phyloP scores from a whole-genome alignment of 64 coral and sea anemone species.

The Stylophora pistillata region DNA sequence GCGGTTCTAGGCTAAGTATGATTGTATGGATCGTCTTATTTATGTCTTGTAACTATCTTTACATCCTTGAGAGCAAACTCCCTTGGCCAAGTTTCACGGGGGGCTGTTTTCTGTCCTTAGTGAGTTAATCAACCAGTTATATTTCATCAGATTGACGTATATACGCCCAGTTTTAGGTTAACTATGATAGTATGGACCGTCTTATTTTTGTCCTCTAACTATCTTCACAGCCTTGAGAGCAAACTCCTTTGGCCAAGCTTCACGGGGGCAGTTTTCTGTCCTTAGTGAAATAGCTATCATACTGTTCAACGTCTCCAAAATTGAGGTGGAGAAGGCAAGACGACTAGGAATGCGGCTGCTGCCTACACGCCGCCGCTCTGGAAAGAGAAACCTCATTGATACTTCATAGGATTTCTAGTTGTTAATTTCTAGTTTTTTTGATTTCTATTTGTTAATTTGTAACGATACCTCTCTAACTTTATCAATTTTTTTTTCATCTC shows the following conservation, averaged over 20 bases:
- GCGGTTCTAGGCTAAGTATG: neutral
- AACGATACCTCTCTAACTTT: too few relatives aligned
- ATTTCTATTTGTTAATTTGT: neutral
- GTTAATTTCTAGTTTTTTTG: too few relatives aligned
- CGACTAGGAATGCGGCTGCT: neutral
- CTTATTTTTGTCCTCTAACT: neutral
- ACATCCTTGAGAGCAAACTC: neutral
- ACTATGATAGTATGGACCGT: neutral
- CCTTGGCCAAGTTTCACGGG: neutral
- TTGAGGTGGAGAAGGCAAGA: constrained; percentile 22
- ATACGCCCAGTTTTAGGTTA: too few relatives aligned
- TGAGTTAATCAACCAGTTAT: too few relatives aligned
- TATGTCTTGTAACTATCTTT: neutral
- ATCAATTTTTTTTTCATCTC: too few relatives aligned
- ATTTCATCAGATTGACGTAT: neutral
- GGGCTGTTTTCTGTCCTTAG: neutral
- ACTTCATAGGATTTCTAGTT: neutral
- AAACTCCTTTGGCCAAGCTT: neutral
- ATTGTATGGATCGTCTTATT: neutral
- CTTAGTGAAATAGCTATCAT: constrained; percentile 12
- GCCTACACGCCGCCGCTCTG: neutral
- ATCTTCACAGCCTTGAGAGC: neutral
- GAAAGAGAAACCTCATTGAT: neutral
- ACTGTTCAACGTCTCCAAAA: constrained; percentile 30
- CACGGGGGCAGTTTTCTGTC: neutral